phyloP scores from a whole-genome alignment of 2,113 vertebrate genomes.

The Harpagus bidentatus region DNA sequence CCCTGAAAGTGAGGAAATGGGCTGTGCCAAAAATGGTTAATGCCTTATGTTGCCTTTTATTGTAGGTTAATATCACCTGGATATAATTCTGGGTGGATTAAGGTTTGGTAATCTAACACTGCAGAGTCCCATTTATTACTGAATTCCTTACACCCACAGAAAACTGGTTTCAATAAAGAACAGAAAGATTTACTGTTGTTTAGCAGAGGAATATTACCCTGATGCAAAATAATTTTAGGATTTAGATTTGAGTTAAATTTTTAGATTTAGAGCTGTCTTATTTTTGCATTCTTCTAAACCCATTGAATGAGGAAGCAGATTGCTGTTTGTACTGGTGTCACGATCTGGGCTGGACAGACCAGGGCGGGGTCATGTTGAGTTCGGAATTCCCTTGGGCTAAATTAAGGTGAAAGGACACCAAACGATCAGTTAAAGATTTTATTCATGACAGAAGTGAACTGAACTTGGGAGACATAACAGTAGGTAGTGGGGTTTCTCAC shows the following conservation, averaged over 20 bases:
- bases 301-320: neutral
- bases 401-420: too few species aligned
- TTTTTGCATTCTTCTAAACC: neutral
- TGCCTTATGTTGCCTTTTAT: neutral
- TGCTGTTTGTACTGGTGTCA: neutral
- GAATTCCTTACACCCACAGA: neutral
- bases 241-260: neutral
- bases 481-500: too few species aligned
- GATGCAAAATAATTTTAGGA: neutral
- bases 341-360: too few species aligned
- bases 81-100: neutral
- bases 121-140: neutral
- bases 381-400: too few species aligned
- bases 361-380: too few species aligned
- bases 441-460: too few species aligned
- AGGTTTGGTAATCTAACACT: neutral
- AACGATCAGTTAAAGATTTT: too few species aligned
- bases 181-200: neutral
- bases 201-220: neutral
- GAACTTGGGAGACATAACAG: too few species aligned
- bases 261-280: neutral
- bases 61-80: neutral
- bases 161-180: neutral
- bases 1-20: neutral
- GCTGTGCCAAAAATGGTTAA: neutral